Percentiles rank a stretch among this genome's conserved stretches.
Evolutionary conservation across 1,140 invertebrate genomes (phyloP).

Genomic region (Dolichoris vasculosae): DNA sequence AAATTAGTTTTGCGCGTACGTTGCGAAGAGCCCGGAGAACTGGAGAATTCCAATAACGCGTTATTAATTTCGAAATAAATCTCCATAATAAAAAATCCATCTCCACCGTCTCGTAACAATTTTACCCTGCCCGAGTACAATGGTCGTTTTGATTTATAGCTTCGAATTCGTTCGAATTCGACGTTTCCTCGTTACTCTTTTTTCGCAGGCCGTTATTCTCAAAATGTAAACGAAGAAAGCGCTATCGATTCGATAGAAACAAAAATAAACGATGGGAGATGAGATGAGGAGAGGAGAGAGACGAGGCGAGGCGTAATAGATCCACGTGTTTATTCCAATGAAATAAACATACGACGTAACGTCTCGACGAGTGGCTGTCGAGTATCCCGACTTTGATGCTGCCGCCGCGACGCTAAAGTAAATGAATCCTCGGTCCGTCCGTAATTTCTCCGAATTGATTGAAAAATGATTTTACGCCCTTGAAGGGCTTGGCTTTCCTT

Average conservation of each 20-base stretch:
- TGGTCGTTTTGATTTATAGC: neutral
- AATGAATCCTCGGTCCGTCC: neutral
- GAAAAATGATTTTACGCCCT: neutral
- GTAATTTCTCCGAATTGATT: neutral
- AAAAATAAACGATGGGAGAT: neutral
- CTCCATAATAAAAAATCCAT: too few species aligned
- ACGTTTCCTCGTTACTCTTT: neutral
- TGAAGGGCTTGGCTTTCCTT: neutral
- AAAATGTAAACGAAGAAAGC: neutral
- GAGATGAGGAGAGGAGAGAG: too few species aligned
- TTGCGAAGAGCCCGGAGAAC: too few species aligned
- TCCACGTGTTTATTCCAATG: slow-evolving; percentile 32
- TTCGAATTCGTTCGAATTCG: neutral
- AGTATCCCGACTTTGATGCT: slow-evolving; percentile 18
- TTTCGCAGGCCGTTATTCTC: neutral
- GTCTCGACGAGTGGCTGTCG: slow-evolving; percentile 14
- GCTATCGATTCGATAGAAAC: neutral
- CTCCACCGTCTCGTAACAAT: too few species aligned
- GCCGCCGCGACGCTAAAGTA: neutral
- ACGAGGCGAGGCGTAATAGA: slow-evolving; percentile 1
- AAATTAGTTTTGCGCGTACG: too few species aligned
- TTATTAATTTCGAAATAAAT: too few species aligned
- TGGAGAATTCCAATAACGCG: too few species aligned
- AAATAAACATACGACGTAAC: slow-evolving; percentile 25
- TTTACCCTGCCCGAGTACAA: too few species aligned